These are phyloP conservation scores for Leptobrachium leishanense DNA, from an alignment of 2,113 vertebrate species.

Conservation along the genomic window DNA sequence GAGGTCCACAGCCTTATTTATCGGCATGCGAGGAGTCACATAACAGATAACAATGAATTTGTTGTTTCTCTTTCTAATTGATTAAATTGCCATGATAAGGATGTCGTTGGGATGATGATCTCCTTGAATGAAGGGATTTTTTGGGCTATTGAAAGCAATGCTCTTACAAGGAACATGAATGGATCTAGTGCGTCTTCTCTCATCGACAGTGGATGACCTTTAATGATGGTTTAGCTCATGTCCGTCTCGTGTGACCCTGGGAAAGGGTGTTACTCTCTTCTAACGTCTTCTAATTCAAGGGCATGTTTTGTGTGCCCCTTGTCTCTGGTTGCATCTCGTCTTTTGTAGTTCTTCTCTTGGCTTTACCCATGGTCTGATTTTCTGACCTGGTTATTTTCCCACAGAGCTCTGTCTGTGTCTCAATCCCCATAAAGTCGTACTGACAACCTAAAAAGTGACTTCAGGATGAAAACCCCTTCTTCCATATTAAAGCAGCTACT, in stretches of 20 bases:
- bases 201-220: not conserved
- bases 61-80: not conserved
- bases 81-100: constrained; percentile 4
- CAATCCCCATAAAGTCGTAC: too few relatives aligned
- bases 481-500: too few relatives aligned
- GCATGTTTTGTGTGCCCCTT: not conserved
- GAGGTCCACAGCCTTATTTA: not conserved
- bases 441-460: too few relatives aligned
- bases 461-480: too few relatives aligned
- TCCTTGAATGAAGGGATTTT: constrained; percentile 13
- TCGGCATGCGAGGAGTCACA: constrained; percentile 13
- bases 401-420: not conserved
- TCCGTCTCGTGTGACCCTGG: constrained; percentile 7
- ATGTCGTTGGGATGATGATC: constrained; percentile 34
- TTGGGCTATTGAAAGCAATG: constrained; percentile 12
- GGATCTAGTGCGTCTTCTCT: not conserved
- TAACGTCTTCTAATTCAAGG: not conserved
- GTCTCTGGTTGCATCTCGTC: not conserved
- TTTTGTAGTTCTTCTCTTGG: constrained; percentile 51
- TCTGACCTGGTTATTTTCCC: not conserved
- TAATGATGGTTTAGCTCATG: not conserved
- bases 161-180: not conserved
- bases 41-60: constrained; percentile 24
- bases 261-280: not conserved
- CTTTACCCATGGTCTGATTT: not conserved